Base-by-base conservation (phyloP, 2,888 invertebrate species). In the Cataglyphis cursor region DNA sequence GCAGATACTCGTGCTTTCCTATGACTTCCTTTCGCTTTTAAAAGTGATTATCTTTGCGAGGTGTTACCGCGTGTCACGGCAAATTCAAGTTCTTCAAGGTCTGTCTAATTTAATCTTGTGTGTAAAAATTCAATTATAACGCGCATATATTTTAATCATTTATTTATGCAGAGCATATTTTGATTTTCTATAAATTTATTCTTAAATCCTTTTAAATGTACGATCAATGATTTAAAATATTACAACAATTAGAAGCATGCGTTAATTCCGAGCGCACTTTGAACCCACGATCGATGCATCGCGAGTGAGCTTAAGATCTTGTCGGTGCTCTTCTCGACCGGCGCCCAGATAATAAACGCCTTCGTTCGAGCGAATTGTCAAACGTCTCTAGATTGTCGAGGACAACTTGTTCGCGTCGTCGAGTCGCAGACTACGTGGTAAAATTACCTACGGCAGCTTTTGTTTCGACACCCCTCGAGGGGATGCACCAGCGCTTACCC, bases 11-110 rank as follows among this genome's bases (percentile, higher is more conserved):
- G 80, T 81, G 81, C 75, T 81, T 83, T 85, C 62, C 76, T 84
- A 84, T n/a, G 90, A 84, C 76, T 89, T 90, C 88, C 76, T 87
- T 87, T 87, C 84, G 83, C 85, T 89, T 89, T 89, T 54, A 81
- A 87, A 86, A 54, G 83, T 64, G 84, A 89, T 88, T 82, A 86
- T 88, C 81, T 82, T 72, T 76, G 44, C 44, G 38, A 80, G 80
- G 86, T 83, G 81, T 83, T 73, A 84, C 62, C 70, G 66, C 38
- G 66, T n/a, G 75, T 68, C 28, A 57, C 62, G 73, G 83, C 70
- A 85, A 86, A 82, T 86, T 59, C 9, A 8, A 74, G 54, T 35
- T 66, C 35, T 62, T 82, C 73, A 70, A 88, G 76, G 61, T 64
- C 66, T 65, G 64, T 18, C 41, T 28, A 31, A 38, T 48, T 38